A percentile compares a stretch with the other conserved stretches of the same genome.
Evolutionary conservation across 2,888 invertebrate genomes (phyloP).

Genomic region (Adineta ricciae): DNA sequence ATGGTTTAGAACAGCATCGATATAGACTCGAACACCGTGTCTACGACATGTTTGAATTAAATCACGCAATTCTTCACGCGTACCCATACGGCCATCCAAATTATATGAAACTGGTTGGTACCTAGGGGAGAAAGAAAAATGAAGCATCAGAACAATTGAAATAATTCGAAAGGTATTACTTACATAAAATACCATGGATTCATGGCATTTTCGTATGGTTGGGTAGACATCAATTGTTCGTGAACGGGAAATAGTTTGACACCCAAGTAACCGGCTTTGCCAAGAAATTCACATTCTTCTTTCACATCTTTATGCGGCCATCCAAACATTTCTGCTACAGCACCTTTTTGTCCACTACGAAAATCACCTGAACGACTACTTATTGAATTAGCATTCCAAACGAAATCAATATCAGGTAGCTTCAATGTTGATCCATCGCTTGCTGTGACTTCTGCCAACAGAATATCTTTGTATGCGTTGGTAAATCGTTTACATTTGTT

Average conservation of each 20-base stretch:
- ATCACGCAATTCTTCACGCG: constrained; percentile 28
- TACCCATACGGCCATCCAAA: constrained; percentile 31
- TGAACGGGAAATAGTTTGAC: constrained; percentile 34
- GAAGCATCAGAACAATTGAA: background rate
- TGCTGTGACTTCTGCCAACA: constrained; percentile 14
- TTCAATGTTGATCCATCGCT: constrained; percentile 27
- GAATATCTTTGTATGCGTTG: background rate
- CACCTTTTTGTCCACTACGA: constrained; percentile 34
- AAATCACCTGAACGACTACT: constrained; percentile 29
- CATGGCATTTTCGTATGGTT: constrained; percentile 29
- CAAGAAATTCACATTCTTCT: constrained; percentile 34
- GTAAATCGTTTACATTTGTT: constrained; percentile 26
- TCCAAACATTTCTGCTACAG: constrained; percentile 33
- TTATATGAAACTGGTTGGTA: constrained; percentile 33
- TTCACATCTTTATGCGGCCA: constrained; percentile 33
- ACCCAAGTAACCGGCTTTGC: constrained; percentile 33
- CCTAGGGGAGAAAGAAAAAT: background rate
- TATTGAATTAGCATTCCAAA: constrained; percentile 28
- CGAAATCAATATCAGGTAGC: constrained; percentile 26
- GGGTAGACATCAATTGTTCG: constrained; percentile 33
- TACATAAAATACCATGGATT: constrained; percentile 34
- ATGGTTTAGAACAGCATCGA: constrained; percentile 33
- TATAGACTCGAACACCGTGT: constrained; percentile 28
- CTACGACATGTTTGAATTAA: constrained; percentile 32
- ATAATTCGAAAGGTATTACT: background rate